Evolutionary conservation across 2,113 vertebrate genomes (phyloP).

Genomic region (Nesoenas mayeri): DNA sequence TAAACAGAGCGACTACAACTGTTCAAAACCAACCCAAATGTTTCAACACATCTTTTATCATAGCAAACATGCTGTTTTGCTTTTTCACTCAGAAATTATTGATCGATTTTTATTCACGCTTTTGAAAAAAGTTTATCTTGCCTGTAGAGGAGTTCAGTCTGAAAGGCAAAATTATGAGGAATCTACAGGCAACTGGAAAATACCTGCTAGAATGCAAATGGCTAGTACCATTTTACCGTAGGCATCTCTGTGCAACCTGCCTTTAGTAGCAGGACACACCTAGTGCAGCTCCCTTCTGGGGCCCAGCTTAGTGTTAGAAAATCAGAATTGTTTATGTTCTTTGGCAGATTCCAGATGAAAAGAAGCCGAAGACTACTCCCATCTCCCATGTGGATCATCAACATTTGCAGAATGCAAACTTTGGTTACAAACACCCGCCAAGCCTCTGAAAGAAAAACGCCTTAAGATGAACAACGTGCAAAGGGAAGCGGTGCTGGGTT

Average conservation of each 20-base stretch:
- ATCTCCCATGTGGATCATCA: neutral
- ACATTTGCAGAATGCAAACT: neutral
- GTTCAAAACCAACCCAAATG: neutral
- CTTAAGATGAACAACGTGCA: neutral
- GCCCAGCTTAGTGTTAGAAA: neutral
- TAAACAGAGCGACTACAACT: neutral
- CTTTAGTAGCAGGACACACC: neutral
- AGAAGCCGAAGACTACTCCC: neutral
- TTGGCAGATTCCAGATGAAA: neutral
- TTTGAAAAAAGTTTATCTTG: neutral
- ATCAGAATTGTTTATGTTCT: neutral
- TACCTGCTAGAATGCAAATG: neutral
- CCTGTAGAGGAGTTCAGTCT: neutral
- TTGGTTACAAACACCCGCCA: neutral
- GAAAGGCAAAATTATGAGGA: neutral
- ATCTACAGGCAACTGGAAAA: neutral
- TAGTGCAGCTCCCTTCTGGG: fast-evolving
- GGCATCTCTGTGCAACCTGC: neutral
- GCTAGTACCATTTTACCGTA: neutral
- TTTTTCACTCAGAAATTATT: neutral
- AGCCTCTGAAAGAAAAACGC: neutral
- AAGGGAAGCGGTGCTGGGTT: neutral
- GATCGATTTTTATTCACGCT: neutral
- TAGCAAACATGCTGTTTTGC: neutral
- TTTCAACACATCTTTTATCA: neutral